Conservation (phyloP, 2,888 invertebrate genomes). For the Mythimna loreyi region DNA sequence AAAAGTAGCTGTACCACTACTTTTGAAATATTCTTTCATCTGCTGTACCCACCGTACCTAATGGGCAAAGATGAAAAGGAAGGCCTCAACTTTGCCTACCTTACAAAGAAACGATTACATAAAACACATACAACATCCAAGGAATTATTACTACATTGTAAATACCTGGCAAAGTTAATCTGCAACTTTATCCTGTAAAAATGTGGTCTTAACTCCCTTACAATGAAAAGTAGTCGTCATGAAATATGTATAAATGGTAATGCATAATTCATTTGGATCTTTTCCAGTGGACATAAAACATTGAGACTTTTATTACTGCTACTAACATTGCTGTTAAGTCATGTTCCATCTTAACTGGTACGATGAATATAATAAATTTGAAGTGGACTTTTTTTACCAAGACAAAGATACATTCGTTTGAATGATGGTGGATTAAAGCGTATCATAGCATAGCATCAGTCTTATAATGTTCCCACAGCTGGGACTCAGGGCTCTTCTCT, state of each 20-base stretch:
- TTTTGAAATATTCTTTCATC: no score
- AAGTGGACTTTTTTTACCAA: background rate
- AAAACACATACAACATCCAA: background rate
- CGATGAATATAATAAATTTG: slow-evolving; percentile 20
- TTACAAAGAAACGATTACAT: background rate
- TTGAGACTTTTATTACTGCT: slow-evolving; percentile 39
- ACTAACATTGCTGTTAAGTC: slow-evolving; percentile 28
- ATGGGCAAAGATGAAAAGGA: no score
- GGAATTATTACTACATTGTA: background rate
- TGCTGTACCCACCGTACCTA: no score
- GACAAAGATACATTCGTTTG: no score
- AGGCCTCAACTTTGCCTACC: no score
- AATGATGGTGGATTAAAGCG: no score
- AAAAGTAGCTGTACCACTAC: no score
- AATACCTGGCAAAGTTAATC: background rate
- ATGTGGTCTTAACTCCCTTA: slow-evolving; percentile 11
- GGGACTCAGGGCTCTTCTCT: no score
- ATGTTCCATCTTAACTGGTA: slow-evolving; percentile 24
- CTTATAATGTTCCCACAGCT: no score
- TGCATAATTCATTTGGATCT: slow-evolving; percentile 53
- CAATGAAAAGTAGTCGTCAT: slow-evolving; percentile 30
- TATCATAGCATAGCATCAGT: no score
- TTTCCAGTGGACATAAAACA: slow-evolving; percentile 38
- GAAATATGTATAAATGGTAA: slow-evolving; percentile 44
- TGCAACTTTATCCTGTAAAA: slow-evolving; percentile 5